Evolutionary conservation across 2,113 vertebrate species (phyloP), one percentile per base, ranked within the genome.

Genomic region (Heterocephalus glaber): DNA sequence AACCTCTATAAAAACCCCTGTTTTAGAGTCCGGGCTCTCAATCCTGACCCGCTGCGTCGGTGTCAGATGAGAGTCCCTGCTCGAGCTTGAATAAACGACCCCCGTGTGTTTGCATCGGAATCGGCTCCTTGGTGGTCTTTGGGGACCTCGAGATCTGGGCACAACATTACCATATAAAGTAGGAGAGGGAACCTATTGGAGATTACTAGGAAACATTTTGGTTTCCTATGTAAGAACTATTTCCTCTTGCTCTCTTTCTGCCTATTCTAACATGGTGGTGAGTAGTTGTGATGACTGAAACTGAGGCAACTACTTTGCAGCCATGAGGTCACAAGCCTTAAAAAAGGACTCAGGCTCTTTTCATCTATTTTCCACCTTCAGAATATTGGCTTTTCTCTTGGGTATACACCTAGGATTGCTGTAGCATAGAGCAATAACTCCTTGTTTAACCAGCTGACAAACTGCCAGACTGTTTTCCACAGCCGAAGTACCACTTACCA

Each of bases 281-380:
- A 47, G 30, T 41, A 90, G 61, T 68, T 92, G 33, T 56, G 76
- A 96, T 79, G 56, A 38, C 76, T 92, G 68, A 61, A 96, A 83
- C 22, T 60, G 74, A 94, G 72, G 81, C 54, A 92, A 82, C 52
- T 52, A 91, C 81, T 79, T 82, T 89, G 24, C 30, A 89, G 56
- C 54, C 22, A 81, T 81, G 63, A 95, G 16, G 56, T 74, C 56
- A 88, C n/a, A 44, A 92, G 66, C 16, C 85, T 52, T 82, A 77
- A 24, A 90, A 94, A 94, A 87, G n/a, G n/a, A n/a, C n/a, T n/a
- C n/a, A n/a, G n/a, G n/a, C n/a, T n/a, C n/a, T n/a, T n/a, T n/a
- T n/a, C n/a, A n/a, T n/a, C n/a, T n/a, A n/a, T n/a, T n/a, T n/a
- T n/a, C n/a, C n/a, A n/a, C n/a, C n/a, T n/a, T n/a, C n/a, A n/a